Evolutionary conservation across 2,113 vertebrate species (phyloP).

Genomic region (Peromyscus californicus): DNA sequence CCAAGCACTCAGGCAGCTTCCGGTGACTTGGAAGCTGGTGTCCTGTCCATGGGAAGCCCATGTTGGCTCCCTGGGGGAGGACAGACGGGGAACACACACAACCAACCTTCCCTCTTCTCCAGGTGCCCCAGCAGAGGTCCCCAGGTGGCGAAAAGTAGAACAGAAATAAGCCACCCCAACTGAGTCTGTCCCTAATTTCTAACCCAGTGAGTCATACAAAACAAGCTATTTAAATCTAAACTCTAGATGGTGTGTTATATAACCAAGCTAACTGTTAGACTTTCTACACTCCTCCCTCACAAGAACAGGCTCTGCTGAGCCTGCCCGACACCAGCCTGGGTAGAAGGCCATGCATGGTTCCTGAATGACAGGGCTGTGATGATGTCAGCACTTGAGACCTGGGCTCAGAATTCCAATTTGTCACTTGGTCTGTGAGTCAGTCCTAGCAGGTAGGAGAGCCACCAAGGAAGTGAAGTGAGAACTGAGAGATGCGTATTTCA

Average conservation of each 20-base stretch:
- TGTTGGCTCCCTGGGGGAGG: not conserved
- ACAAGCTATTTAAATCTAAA: conserved; percentile 34
- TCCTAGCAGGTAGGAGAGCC: not conserved
- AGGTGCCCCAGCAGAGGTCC: not conserved
- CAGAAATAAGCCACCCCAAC: not conserved
- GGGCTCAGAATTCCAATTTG: not conserved
- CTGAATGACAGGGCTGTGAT: not conserved
- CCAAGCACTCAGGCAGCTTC: not conserved
- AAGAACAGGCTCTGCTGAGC: not conserved
- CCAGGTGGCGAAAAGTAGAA: not conserved
- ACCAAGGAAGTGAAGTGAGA: not conserved
- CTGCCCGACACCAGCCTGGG: not conserved
- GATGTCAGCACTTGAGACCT: not conserved
- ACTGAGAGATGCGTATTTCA: not conserved
- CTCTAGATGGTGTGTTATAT: conserved; percentile 12
- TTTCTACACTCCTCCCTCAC: not conserved
- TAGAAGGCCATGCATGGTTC: not conserved
- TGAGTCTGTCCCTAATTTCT: not conserved
- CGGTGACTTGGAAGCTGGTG: not conserved
- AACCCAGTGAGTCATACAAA: conserved; percentile 35
- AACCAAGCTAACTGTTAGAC: not conserved
- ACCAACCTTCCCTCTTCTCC: not conserved
- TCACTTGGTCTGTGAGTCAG: not conserved
- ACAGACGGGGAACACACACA: not conserved
- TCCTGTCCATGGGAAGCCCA: not conserved